Percentiles rank a stretch among this genome's conserved stretches.
These are phyloP conservation scores for Anastrepha obliqua DNA, from an alignment of 1,140 invertebrate genomes.

Conservation along the genomic window DNA sequence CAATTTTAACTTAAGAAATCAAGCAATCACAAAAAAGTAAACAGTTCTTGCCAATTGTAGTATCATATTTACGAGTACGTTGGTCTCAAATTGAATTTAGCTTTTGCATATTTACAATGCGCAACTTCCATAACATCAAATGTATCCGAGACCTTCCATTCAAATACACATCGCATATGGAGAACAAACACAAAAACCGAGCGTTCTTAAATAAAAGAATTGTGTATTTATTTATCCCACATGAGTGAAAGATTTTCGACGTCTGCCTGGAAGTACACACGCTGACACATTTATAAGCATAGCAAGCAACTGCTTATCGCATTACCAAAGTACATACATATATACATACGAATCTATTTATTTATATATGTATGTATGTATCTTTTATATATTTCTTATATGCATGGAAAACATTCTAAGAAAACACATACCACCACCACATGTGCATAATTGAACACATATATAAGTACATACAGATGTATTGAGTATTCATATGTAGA, in stretches of 20 bases:
- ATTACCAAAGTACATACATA: background rate
- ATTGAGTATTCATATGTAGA: no score
- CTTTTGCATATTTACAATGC: background rate
- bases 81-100: conserved; percentile 13
- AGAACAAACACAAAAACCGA: background rate
- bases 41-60: background rate
- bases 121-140: background rate
- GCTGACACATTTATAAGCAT: background rate
- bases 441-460: background rate
- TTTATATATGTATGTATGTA: no score
- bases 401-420: no score
- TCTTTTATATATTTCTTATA: no score
- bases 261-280: background rate
- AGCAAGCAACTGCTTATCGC: background rate
- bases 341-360: no score
- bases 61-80: no score
- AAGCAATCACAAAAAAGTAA: background rate
- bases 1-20: background rate
- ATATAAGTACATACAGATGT: no score
- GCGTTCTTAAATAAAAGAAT: background rate
- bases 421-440: no score
- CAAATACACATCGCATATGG: no score
- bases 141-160: background rate
- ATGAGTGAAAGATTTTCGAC: background rate
- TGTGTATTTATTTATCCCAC: background rate